These are phyloP conservation scores for Rhadina sibilatrix DNA, from an alignment of 2,113 vertebrate genomes.

Conservation along the genomic window DNA sequence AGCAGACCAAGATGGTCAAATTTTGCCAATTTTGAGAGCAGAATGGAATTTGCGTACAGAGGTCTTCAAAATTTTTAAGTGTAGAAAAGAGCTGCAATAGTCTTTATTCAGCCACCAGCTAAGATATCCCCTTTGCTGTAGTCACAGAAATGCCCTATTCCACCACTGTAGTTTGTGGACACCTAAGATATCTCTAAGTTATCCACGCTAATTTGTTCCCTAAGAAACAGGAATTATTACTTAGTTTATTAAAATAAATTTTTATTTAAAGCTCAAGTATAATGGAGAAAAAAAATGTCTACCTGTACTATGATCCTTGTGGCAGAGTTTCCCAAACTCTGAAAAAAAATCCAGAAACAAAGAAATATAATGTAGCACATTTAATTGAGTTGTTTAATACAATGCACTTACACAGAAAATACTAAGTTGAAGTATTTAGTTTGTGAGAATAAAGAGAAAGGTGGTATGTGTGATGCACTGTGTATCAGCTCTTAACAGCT, in stretches of 20 bases:
- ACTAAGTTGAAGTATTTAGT: background rate
- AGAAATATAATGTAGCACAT: background rate
- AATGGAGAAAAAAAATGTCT: background rate
- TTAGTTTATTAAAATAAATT: background rate
- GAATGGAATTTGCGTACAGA: background rate
- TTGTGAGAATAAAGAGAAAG: background rate
- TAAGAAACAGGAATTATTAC: background rate
- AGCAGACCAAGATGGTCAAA: accelerated
- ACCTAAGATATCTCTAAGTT: background rate
- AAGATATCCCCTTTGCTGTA: background rate
- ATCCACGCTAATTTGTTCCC: background rate
- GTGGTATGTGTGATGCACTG: accelerated
- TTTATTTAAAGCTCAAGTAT: background rate
- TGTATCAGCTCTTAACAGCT: background rate
- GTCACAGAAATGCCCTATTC: background rate
- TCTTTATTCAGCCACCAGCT: background rate
- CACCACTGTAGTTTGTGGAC: background rate
- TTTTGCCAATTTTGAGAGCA: background rate
- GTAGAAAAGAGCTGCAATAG: background rate
- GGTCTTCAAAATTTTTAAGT: background rate
- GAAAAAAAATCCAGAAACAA: background rate
- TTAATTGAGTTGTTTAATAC: background rate
- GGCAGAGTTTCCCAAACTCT: conserved; percentile 61
- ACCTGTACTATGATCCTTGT: conserved; percentile 57
- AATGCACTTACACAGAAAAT: background rate